Evolutionary conservation across 2,113 vertebrate genomes (phyloP), one percentile per base, ranked within the genome.

Genomic region (Agelaius tricolor): DNA sequence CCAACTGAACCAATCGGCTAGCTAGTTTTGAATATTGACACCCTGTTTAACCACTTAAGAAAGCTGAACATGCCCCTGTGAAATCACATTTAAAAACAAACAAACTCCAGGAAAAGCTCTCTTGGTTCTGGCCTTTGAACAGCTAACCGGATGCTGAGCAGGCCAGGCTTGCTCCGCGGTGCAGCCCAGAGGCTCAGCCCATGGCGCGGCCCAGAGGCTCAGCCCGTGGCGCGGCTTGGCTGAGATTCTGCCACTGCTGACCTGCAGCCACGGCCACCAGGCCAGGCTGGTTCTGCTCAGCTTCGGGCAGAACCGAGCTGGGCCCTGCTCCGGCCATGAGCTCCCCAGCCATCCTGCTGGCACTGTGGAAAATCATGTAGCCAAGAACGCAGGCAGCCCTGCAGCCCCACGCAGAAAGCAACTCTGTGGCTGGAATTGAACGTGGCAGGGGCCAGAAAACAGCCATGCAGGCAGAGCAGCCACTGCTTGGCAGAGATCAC

Each of bases 401-500:
- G 35, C 47, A 30, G 27, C 49, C 19, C 19, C 35, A 23, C 3
- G 6, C 9, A 58, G n/a, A 59, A 59, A 37, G 58, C 23, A 59
- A n/a, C 15, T 10, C n/a, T 11, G n/a, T 37, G n/a, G n/a, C 23
- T 28, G n/a, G 67, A 51, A 37, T 6, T 51, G n/a, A 51, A 15
- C 4, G 7, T 7, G 7, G 33, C 66, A 37, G 26, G 19, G 35
- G 14, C 26, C 7, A 2, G 30, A 24, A 72, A 33, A 41, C 51
- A 37, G 17, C 24, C 24, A 9, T 8, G 21, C 21, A 41, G 49
- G 28, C 22, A 43, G 22, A 33, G 21, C 7, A 9, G 28, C 28
- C 4, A 3, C 8, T 7, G 2, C 22, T 3, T 3, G 0, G 13
- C 51, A 55, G 21, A 18, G 22, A 55, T 7, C 13, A n/a, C 22